These are phyloP conservation scores for Pseudomyrmex concolor DNA, from an alignment of 1,140 invertebrate genomes.

Conservation along the genomic window DNA sequence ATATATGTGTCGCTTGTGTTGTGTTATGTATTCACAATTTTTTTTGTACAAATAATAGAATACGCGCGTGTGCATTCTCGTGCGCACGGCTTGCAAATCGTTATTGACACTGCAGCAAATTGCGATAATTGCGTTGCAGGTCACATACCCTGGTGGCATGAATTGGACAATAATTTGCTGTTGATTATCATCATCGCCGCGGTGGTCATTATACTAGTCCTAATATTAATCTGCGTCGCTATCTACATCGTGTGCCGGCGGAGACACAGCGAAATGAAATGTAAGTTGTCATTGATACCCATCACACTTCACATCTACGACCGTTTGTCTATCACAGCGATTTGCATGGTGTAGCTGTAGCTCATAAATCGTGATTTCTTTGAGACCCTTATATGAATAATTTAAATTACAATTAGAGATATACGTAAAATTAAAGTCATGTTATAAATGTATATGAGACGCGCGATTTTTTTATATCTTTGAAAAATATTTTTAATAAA, in stretches of 20 bases:
- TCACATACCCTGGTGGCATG: constrained; percentile 90
- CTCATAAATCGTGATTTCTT: constrained; percentile 25
- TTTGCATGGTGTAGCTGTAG: constrained; percentile 66
- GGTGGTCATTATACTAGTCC: constrained; percentile 90
- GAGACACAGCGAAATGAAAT: constrained; percentile 93
- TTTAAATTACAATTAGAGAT: background rate
- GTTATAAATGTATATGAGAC: background rate
- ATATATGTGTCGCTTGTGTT: background rate
- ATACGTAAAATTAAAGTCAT: background rate
- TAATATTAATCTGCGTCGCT: constrained; percentile 92
- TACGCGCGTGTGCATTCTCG: background rate
- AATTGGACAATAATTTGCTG: constrained; percentile 90
- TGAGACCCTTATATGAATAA: background rate
- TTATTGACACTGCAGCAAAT: constrained; percentile 9
- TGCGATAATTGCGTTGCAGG: constrained; percentile 49
- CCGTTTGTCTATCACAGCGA: constrained; percentile 49
- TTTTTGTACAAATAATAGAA: constrained; percentile 5
- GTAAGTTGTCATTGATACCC: constrained; percentile 87
- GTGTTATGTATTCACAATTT: background rate
- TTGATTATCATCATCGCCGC: constrained; percentile 91
- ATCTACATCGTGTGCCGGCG: constrained; percentile 93
- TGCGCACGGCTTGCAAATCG: background rate
- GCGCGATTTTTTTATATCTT: background rate
- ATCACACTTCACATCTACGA: constrained; percentile 52
- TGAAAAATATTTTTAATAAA: background rate